Evolutionary conservation across 2,888 invertebrate genomes (phyloP).

Genomic region (Drosophila siamana): DNA sequence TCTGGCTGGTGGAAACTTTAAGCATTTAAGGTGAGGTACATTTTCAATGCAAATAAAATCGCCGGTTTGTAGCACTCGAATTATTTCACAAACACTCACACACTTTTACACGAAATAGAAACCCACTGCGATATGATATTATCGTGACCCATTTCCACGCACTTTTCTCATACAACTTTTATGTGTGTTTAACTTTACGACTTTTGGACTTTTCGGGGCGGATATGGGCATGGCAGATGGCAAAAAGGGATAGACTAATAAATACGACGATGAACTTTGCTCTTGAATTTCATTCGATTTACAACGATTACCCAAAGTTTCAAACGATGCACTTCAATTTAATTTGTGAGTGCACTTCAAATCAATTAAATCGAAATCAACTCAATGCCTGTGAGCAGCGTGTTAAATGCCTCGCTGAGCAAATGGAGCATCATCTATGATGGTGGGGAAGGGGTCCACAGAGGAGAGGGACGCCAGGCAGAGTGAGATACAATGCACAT

Average conservation of each 20-base stretch:
- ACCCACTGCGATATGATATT: slow-evolving; percentile 4
- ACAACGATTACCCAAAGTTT: slow-evolving; percentile 14
- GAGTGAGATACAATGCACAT: not conserved
- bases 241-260: slow-evolving; percentile 2
- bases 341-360: slow-evolving; percentile 41
- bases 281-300: slow-evolving; percentile 25
- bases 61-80: not conserved
- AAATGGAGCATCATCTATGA: slow-evolving; percentile 13
- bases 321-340: slow-evolving; percentile 60
- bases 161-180: not conserved
- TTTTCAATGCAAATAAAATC: slow-evolving; percentile 3
- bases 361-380: slow-evolving; percentile 48
- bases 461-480: not conserved
- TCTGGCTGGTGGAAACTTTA: not conserved
- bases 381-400: not conserved
- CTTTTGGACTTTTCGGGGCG: not conserved
- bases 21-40: not conserved
- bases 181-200: not conserved
- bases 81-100: not conserved
- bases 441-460: not conserved
- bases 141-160: slow-evolving; percentile 20
- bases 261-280: slow-evolving; percentile 9
- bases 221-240: slow-evolving; percentile 1
- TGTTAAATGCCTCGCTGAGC: slow-evolving; percentile 25
- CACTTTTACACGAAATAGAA: not conserved